Conservation (phyloP, 2,797 vertebrate genomes). For the Tapirus indicus region DNA sequence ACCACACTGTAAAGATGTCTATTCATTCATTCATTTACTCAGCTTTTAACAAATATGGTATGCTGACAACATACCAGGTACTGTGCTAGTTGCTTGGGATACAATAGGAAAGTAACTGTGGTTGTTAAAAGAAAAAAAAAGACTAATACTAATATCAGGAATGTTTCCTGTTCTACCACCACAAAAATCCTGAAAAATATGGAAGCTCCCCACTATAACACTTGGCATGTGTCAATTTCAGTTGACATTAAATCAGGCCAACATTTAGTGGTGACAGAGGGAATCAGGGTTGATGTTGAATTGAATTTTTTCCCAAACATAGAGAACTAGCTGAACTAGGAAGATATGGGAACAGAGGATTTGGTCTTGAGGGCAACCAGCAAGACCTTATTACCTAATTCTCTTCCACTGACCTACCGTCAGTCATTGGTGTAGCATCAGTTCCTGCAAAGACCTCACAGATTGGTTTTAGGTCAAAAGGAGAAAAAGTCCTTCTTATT, state of each 20-base stretch:
- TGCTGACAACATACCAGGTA: neutral
- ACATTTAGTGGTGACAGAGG: neutral
- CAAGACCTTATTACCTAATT: too few relatives aligned
- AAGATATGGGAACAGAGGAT: neutral
- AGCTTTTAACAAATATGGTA: neutral
- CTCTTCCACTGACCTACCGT: neutral
- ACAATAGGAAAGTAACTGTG: neutral
- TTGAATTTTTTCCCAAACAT: neutral
- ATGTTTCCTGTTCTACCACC: neutral
- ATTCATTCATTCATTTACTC: neutral
- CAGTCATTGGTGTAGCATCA: neutral
- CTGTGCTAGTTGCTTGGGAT: neutral
- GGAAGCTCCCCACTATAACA: neutral
- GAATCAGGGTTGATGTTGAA: neutral
- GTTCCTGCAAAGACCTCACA: neutral
- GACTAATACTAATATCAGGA: neutral
- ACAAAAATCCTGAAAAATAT: neutral
- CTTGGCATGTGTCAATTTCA: neutral
- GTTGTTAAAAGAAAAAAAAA: neutral
- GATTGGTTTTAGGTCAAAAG: neutral
- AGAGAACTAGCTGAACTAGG: neutral
- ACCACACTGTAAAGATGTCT: neutral
- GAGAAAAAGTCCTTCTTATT: neutral
- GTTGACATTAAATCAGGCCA: neutral
- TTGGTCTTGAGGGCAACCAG: neutral